phyloP scores from a whole-genome alignment of 2,113 vertebrate species.

The Solenodon paradoxus region DNA sequence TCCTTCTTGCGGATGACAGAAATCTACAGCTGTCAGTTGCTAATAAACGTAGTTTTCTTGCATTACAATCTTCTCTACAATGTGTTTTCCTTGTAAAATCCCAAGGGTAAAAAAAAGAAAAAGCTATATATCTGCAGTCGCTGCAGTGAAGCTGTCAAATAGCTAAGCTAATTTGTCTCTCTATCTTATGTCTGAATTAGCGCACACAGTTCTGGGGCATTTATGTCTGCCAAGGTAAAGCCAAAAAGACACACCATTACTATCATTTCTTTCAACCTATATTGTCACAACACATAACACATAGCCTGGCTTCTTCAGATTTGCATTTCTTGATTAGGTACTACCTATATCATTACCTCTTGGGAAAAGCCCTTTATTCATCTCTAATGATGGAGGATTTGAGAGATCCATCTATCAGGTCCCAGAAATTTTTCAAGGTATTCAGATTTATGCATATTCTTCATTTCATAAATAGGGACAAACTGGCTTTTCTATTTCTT shows the following conservation, averaged over 20 bases:
- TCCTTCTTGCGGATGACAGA: slow-evolving; percentile 39
- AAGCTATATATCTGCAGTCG: slow-evolving; percentile 51
- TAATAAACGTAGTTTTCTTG: slow-evolving; percentile 55
- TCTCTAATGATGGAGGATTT: not conserved
- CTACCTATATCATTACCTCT: not conserved
- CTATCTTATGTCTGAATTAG: slow-evolving; percentile 17
- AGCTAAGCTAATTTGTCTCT: not conserved
- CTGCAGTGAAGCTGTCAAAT: slow-evolving; percentile 71
- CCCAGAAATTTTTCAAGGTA: not conserved
- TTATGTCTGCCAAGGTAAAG: not conserved
- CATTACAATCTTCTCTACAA: slow-evolving; percentile 42
- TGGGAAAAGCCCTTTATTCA: not conserved
- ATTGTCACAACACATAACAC: not conserved
- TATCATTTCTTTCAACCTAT: not conserved
- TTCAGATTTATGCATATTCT: not conserved
- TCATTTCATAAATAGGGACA: not conserved
- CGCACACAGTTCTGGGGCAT: not conserved
- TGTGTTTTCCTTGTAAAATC: slow-evolving; percentile 65
- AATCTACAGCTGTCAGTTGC: slow-evolving; percentile 59
- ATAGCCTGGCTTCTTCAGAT: not conserved
- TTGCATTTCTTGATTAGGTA: slow-evolving; percentile 1
- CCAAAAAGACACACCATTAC: not conserved
- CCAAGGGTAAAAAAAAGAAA: slow-evolving; percentile 45
- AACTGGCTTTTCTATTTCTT: not conserved
- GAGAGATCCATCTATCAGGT: not conserved